phyloP scores from a whole-genome alignment of 2,888 invertebrate genomes.

The Orgyia antiqua region DNA sequence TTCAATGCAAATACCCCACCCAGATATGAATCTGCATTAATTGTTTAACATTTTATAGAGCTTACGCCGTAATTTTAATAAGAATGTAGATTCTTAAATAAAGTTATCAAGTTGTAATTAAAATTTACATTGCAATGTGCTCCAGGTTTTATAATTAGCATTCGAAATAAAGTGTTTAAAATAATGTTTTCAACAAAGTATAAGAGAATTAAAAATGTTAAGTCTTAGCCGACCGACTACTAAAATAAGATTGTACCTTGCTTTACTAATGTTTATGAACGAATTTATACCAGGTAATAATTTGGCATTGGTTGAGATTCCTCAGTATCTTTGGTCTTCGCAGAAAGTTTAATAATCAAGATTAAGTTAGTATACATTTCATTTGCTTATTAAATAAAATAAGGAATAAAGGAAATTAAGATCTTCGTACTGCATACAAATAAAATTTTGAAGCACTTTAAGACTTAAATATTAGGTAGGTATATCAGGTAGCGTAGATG shows the following conservation, averaged over 20 bases:
- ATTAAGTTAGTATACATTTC: too few species aligned
- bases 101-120: slow-evolving; percentile 29
- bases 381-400: slow-evolving; percentile 3
- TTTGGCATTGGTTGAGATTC: slow-evolving; percentile 18
- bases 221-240: slow-evolving; percentile 17
- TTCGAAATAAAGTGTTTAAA: slow-evolving; percentile 22
- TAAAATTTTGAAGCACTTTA: too few species aligned
- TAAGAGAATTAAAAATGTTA: slow-evolving; percentile 28
- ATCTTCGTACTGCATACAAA: too few species aligned
- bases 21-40: neutral
- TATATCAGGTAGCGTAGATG: too few species aligned
- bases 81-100: slow-evolving; percentile 2
- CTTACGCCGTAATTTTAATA: neutral
- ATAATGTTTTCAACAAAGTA: slow-evolving; percentile 43
- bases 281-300: slow-evolving; percentile 36
- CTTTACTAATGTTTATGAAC: slow-evolving; percentile 45
- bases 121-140: slow-evolving; percentile 41
- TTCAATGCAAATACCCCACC: too few species aligned
- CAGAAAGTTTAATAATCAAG: too few species aligned
- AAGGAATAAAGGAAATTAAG: too few species aligned
- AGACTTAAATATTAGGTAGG: too few species aligned
- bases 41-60: neutral
- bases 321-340: slow-evolving; percentile 8
- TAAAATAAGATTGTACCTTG: slow-evolving; percentile 43
- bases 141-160: slow-evolving; percentile 24